phyloP scores from a whole-genome alignment of 2,797 vertebrate species.

The Pagetopsis macropterus region DNA sequence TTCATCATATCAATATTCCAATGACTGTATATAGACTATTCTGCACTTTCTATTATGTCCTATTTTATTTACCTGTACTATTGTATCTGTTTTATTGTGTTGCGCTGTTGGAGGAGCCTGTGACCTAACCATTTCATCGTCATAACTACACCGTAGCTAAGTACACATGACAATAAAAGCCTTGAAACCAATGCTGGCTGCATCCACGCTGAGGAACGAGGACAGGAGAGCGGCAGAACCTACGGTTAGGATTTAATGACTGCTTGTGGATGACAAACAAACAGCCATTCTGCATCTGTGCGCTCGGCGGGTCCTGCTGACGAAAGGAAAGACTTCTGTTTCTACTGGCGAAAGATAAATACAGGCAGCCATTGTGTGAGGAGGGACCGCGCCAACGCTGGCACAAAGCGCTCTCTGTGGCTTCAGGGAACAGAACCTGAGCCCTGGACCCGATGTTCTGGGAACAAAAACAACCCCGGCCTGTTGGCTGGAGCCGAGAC shows the following conservation, averaged over 20 bases:
- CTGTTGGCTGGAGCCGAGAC: slow-evolving; percentile 35
- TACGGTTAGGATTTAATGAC: slow-evolving; percentile 79
- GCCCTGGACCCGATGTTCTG: slow-evolving; percentile 65
- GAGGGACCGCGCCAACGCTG: slow-evolving; percentile 60
- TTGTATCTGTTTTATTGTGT: too few species aligned
- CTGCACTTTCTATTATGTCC: too few species aligned
- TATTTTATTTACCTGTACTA: too few species aligned
- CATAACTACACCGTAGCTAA: too few species aligned
- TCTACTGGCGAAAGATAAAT: slow-evolving; percentile 57
- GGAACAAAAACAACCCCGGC: slow-evolving; percentile 52
- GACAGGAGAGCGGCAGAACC: slow-evolving; percentile 28
- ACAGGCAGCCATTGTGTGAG: slow-evolving; percentile 71
- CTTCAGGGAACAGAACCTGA: slow-evolving; percentile 48
- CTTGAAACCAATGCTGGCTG: slow-evolving; percentile 39
- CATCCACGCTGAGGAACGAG: slow-evolving; percentile 8
- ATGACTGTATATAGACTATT: too few species aligned
- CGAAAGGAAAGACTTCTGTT: slow-evolving; percentile 61
- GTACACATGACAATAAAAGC: too few species aligned
- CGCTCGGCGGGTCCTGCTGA: slow-evolving; percentile 46
- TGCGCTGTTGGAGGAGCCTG: too few species aligned
- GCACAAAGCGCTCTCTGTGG: slow-evolving; percentile 83
- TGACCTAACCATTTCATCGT: too few species aligned
- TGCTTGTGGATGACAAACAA: slow-evolving; percentile 44
- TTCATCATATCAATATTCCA: too few species aligned
- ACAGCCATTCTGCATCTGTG: slow-evolving; percentile 52